Evolutionary conservation across 2,888 invertebrate species (phyloP).

Genomic region (Temnothorax unifasciatus): DNA sequence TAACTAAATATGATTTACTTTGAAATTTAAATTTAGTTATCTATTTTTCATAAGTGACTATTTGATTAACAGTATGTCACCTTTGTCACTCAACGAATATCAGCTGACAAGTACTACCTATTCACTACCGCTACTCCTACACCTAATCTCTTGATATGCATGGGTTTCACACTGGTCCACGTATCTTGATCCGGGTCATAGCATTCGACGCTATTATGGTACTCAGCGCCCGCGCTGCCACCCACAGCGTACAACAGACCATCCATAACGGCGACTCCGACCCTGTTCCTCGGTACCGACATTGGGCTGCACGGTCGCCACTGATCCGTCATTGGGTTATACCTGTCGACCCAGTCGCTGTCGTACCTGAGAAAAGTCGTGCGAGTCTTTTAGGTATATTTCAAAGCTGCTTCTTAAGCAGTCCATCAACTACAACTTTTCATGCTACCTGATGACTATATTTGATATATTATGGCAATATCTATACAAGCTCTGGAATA

Average conservation of each 20-base stretch:
- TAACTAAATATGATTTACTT: slow-evolving; percentile 4
- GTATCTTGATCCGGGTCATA: slow-evolving; percentile 95
- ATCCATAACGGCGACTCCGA: slow-evolving; percentile 98
- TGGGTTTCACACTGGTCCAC: slow-evolving; percentile 92
- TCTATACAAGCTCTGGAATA: background rate
- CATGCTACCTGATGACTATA: background rate
- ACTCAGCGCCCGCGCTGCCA: slow-evolving; percentile 94
- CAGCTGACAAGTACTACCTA: slow-evolving; percentile 86
- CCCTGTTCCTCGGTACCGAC: slow-evolving; percentile 95
- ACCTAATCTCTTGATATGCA: slow-evolving; percentile 93
- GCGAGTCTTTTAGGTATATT: slow-evolving; percentile 37
- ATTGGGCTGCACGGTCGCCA: slow-evolving; percentile 96
- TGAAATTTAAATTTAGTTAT: background rate
- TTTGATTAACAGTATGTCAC: background rate
- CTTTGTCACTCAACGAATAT: background rate
- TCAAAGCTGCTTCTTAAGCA: background rate
- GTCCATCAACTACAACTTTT: slow-evolving; percentile 11
- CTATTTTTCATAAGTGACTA: background rate
- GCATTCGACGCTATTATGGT: slow-evolving; percentile 96
- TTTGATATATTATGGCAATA: background rate
- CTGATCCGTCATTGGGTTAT: slow-evolving; percentile 94
- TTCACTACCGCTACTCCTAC: slow-evolving; percentile 93
- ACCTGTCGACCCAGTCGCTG: slow-evolving; percentile 95
- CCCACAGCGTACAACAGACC: slow-evolving; percentile 96
- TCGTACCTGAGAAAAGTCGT: slow-evolving; percentile 88